Base-by-base conservation (phyloP, 2,113 vertebrate genomes). In the Myrmophylax atrothorax region DNA sequence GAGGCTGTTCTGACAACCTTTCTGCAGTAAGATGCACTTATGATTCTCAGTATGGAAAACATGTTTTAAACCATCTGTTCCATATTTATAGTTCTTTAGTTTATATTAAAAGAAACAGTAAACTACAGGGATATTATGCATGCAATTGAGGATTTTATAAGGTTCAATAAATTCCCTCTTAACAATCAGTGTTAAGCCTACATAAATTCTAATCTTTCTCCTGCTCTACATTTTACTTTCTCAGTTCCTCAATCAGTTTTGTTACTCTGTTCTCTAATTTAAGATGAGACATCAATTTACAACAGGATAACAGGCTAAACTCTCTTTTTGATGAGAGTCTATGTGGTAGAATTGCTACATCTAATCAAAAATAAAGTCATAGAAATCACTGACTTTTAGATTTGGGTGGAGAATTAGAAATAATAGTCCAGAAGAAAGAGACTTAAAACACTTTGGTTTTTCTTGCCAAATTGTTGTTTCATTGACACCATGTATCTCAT, bases 51-150 rank as follows among this genome's bases (percentile, higher is more conserved):
- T 89, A 94, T 87, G 68, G 62, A 91, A 97, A 97, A 94, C 4
- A 14, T 94, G 93, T 86, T 92, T 96, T 88, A 95, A 95, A 81
- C 95, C 96, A 97, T 96, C 95, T 98, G 97, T 95, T 98, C 92
- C 87, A 79, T 95, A 94, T 96, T 96, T 95, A 90, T 94, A 79
- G 84, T 90, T 94, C 91, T 70, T 97, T 95, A 58, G 64, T 93
- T 97, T 95, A 93, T 94, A 97, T 94, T 94, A 97, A 87, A 94
- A 93, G 64, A 97, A 96, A 94, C 59, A 60, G 83, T 96, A 97
- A 97, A 93, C 77, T 92, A 95, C 88, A 96, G 89, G 84, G 89
- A 87, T 72, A 94, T 97, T 96, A 96, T 96, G 73, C 63, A 83
- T 95, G 82, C 89, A 94, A 58, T 93, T 94, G 87, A 95, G 80